Conservation (phyloP, 2,797 vertebrate genomes). For the Acanthiza pusilla region DNA sequence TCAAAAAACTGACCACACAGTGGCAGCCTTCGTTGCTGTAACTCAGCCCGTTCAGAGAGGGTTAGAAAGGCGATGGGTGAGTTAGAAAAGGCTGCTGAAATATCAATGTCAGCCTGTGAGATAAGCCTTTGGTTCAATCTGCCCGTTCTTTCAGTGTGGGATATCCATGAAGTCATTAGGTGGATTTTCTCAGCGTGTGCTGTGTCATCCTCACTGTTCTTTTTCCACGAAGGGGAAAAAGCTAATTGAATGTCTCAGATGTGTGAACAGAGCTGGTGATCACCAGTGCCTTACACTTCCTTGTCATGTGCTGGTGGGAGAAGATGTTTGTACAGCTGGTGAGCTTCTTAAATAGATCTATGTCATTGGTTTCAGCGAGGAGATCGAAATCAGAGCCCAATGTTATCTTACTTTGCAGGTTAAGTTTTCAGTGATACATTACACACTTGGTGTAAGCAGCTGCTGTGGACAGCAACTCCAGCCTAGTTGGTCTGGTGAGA, state of each 20-base stretch:
- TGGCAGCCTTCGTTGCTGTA: conserved; percentile 7
- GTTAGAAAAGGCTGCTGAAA: not conserved
- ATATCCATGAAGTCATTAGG: not conserved
- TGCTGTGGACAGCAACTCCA: not conserved
- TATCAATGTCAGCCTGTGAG: rapidly evolving
- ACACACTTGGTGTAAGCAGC: not conserved
- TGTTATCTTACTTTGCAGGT: not conserved
- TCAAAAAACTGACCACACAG: not conserved
- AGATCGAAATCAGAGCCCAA: not conserved
- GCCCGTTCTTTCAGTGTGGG: not conserved
- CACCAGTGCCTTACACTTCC: not conserved
- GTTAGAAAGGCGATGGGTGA: not conserved
- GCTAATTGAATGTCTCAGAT: not conserved
- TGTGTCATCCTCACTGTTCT: not conserved
- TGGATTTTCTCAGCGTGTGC: not conserved
- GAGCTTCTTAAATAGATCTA: not conserved
- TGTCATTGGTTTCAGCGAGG: not conserved
- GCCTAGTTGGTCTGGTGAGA: not conserved
- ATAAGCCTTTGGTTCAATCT: not conserved
- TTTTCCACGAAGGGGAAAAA: not conserved
- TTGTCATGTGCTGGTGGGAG: not conserved
- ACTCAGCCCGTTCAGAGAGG: not conserved
- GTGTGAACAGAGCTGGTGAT: not conserved
- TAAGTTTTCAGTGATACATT: not conserved
- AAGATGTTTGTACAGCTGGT: not conserved